A percentile compares a stretch with the other conserved stretches of the same genome.
Evolutionary conservation across 2,888 invertebrate genomes (phyloP).

Genomic region (Venusia cambrica): DNA sequence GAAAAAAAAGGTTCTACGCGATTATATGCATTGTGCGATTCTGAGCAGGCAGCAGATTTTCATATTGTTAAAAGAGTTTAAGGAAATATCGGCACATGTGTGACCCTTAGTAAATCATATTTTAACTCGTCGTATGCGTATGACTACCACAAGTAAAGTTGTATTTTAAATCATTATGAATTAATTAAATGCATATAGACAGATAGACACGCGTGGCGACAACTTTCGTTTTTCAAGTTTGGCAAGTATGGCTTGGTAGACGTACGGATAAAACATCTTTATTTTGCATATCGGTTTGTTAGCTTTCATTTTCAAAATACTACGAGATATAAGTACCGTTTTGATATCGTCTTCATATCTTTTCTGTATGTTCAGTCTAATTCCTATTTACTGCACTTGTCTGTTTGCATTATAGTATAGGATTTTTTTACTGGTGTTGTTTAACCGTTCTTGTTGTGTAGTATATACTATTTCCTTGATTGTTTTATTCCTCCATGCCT

Average conservation of each 20-base stretch:
- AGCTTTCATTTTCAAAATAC: conserved; percentile 35
- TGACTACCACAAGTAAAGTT: conserved; percentile 12
- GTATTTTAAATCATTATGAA: conserved; percentile 6
- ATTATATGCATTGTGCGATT: too few relatives aligned
- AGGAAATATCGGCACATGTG: too few relatives aligned
- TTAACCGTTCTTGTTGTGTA: conserved; percentile 2
- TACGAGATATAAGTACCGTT: too few relatives aligned
- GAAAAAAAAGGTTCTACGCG: too few relatives aligned
- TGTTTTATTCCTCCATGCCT: conserved; percentile 6
- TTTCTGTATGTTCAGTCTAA: conserved; percentile 27
- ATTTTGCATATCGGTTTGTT: conserved; percentile 32
- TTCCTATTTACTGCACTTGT: conserved; percentile 19
- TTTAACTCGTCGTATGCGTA: too few relatives aligned
- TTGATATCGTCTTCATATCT: conserved; percentile 19
- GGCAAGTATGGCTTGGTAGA: conserved; percentile 32
- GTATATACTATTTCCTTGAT: conserved; percentile 7
- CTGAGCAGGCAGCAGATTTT: too few relatives aligned
- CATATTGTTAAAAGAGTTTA: too few relatives aligned
- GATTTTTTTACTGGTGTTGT: conserved; percentile 6
- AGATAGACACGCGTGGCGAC: conserved; percentile 13
- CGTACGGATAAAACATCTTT: conserved; percentile 26
- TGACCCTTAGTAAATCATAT: too few relatives aligned
- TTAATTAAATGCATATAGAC: conserved; percentile 4
- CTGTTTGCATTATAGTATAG: conserved; percentile 5
- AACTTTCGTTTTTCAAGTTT: conserved; percentile 33